Conservation (phyloP, 2,113 vertebrate genomes). For the Aphyosemion australe region DNA sequence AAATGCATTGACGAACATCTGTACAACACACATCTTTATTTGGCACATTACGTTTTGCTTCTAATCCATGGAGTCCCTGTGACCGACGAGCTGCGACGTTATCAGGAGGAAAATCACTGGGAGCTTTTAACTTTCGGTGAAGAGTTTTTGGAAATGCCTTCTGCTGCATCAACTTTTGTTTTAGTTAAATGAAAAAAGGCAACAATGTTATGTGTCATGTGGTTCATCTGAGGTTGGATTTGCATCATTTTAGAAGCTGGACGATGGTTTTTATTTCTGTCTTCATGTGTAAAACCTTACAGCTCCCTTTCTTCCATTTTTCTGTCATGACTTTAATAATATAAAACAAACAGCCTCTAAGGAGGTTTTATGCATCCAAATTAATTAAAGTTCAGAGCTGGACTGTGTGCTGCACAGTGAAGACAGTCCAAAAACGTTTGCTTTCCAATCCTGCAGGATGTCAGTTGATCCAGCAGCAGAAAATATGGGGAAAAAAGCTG, state of each 20-base stretch:
- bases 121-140: slow-evolving; percentile 19
- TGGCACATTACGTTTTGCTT: neutral
- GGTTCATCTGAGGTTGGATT: neutral
- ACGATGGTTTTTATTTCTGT: neutral
- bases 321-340: too few relatives aligned
- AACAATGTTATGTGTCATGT: neutral
- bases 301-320: neutral
- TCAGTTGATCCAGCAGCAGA: slow-evolving; percentile 33
- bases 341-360: neutral
- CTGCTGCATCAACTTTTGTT: neutral
- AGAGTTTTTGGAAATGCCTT: slow-evolving; percentile 31
- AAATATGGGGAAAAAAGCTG: slow-evolving; percentile 10
- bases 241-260: neutral
- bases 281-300: neutral
- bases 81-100: slow-evolving; percentile 4
- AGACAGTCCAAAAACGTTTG: slow-evolving; percentile 37
- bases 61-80: slow-evolving; percentile 8
- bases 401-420: neutral
- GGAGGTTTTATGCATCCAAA: neutral
- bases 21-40: neutral
- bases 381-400: neutral
- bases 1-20: slow-evolving; percentile 7
- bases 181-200: slow-evolving; percentile 6
- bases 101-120: slow-evolving; percentile 21
- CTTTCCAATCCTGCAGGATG: slow-evolving; percentile 47